Evolutionary conservation across 2,113 vertebrate genomes (phyloP), one percentile per base, ranked within the genome.

Genomic region (Otus sunia): DNA sequence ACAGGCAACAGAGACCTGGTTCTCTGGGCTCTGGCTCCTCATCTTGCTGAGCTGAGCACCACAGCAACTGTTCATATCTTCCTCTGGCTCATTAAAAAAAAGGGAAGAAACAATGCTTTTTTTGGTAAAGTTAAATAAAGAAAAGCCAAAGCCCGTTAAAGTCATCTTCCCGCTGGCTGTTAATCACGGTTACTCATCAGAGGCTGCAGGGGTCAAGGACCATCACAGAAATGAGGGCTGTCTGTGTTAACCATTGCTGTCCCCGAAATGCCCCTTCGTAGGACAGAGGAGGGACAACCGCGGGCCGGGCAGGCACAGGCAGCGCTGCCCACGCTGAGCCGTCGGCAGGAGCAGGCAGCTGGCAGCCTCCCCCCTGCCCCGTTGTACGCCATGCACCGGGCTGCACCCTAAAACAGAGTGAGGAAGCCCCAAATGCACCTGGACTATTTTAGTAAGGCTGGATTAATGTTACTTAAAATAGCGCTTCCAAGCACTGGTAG

Each of bases 341-440:
- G 4, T 50, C 0, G 17, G 76, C 76, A 73, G 76, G 26, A 59
- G 43, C 32, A 5, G 37, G 49, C 88, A 58, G 50, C 49, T 41
- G 11, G 34, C 47, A 86, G 62, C 56, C 23, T 45, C 50, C 37
- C 2, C 1, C 41, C 7, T 2, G 47, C 19, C 41, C 45, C 11
- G 8, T 20, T 13, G 15, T 27, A 25, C 10, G 3, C 56, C 9
- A 1, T 16, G 34, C 17, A 1, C 2, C 1, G 3, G 49, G 67
- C 73, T 92, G 83, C n/a, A 43, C 83, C 69, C 49, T 10, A 37
- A 52, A 78, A 5, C 45, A 16, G 5, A 3, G 22, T 0, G 0
- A 59, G 49, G 39, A 80, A 62, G 27, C 56, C 37, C 32, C 77
- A 64, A 2, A 56, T 30, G 78, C 63, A 29, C 50, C 45, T 66